Evolutionary conservation across 2,113 vertebrate genomes (phyloP).

Genomic region (Physeter macrocephalus): DNA sequence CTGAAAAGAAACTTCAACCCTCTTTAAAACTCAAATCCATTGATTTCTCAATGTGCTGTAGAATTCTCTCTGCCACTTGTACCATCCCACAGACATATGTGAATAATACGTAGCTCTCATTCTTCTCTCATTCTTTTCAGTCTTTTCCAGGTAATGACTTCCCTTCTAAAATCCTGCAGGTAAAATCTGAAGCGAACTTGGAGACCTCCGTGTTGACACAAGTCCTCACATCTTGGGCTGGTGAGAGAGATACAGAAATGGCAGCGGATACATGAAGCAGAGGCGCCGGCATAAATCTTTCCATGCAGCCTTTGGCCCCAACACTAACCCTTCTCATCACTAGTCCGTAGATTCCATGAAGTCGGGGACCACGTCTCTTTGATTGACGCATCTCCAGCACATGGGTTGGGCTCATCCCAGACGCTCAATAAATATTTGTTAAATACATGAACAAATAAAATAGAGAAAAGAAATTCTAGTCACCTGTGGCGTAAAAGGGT

Average conservation of each 20-base stretch:
- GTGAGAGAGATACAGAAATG: neutral
- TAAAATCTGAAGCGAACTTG: neutral
- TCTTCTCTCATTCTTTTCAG: neutral
- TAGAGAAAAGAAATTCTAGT: neutral
- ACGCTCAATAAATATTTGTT: neutral
- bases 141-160: neutral
- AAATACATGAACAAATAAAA: neutral
- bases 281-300: too few species aligned
- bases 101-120: neutral
- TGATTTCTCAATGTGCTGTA: neutral
- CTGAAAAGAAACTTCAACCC: neutral
- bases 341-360: neutral
- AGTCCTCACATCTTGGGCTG: too few species aligned
- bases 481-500: neutral
- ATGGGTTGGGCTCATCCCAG: neutral
- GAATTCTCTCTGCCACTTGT: neutral
- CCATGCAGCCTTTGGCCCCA: neutral
- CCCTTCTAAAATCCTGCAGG: neutral
- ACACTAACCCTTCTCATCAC: neutral
- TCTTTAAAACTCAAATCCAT: neutral
- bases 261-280: rapidly evolving
- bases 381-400: neutral
- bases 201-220: neutral
- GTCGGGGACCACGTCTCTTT: neutral
- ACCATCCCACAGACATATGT: neutral